A percentile compares a stretch with the other conserved stretches of the same genome.
Evolutionary conservation across 2,113 vertebrate genomes (phyloP).

Genomic region (Eurypyga helias): DNA sequence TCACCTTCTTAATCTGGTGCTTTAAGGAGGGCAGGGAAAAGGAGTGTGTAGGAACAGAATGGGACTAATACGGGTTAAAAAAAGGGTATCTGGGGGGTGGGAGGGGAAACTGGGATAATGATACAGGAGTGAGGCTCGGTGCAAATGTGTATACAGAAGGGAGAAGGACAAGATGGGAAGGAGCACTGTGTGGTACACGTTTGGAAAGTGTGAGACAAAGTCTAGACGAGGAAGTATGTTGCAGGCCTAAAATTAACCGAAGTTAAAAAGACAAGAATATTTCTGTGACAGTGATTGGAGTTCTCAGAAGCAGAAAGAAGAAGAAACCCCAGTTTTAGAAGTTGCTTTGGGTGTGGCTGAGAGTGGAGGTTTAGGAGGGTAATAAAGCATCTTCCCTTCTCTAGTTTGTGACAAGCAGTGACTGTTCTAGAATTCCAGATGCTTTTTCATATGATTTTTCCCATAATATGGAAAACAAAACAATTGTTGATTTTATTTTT

Average conservation of each 20-base stretch:
- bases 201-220: conserved; percentile 29
- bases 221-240: conserved; percentile 47
- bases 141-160: not conserved
- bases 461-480: not conserved
- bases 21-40: not conserved
- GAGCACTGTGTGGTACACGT: not conserved
- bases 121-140: not conserved
- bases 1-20: not conserved
- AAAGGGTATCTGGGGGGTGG: not conserved
- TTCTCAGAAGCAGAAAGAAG: not conserved
- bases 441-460: fast-evolving
- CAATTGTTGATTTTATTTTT: fast-evolving
- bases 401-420: not conserved
- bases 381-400: not conserved
- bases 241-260: conserved; percentile 41
- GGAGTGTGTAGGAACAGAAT: not conserved
- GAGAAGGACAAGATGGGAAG: not conserved
- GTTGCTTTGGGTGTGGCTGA: not conserved
- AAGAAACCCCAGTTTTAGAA: not conserved
- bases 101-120: not conserved
- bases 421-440: not conserved
- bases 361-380: not conserved
- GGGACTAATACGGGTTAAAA: not conserved
- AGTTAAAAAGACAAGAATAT: conserved; percentile 11
- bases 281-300: not conserved